Evolutionary conservation across 2,113 vertebrate species (phyloP).

Genomic region (Reinhardtius hippoglossoides): DNA sequence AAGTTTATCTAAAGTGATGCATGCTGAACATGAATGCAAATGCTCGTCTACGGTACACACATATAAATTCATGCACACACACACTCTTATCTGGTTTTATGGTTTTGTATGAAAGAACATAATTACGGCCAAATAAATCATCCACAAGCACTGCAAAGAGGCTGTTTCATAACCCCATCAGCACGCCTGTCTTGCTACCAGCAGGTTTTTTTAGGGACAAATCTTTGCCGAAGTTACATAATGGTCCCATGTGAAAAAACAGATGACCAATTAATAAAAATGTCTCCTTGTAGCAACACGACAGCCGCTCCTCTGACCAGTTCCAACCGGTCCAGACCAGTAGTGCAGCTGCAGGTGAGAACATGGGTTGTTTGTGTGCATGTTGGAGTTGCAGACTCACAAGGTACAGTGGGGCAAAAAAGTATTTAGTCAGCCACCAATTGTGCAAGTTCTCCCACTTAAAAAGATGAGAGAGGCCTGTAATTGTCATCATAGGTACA

Average conservation of each 20-base stretch:
- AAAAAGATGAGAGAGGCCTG: no score
- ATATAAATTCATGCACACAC: background rate
- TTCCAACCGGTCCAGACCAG: slow-evolving; percentile 30
- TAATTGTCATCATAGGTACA: no score
- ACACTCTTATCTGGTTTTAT: slow-evolving; percentile 19
- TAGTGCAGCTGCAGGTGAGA: slow-evolving; percentile 54
- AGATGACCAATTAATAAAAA: slow-evolving; percentile 63
- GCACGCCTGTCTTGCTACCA: slow-evolving; percentile 31
- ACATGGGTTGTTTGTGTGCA: slow-evolving; percentile 8
- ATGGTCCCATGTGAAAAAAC: slow-evolving; percentile 68
- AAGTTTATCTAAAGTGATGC: background rate
- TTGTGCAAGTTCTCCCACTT: no score
- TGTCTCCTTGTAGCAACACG: slow-evolving; percentile 42
- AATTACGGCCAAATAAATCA: slow-evolving; percentile 25
- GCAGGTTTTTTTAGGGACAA: slow-evolving; percentile 30
- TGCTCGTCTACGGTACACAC: background rate
- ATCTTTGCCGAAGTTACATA: slow-evolving; percentile 59
- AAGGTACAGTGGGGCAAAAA: no score
- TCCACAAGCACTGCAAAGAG: slow-evolving; percentile 1
- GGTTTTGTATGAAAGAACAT: background rate
- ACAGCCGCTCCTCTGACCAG: slow-evolving; percentile 23
- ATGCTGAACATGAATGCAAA: background rate
- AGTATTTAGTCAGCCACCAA: no score
- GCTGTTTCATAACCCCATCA: slow-evolving; percentile 34
- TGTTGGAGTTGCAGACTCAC: background rate